Percentiles rank a stretch among this genome's conserved stretches.
Evolutionary conservation across 2,797 vertebrate genomes (phyloP).

Genomic region (Orestias chungarensis): DNA sequence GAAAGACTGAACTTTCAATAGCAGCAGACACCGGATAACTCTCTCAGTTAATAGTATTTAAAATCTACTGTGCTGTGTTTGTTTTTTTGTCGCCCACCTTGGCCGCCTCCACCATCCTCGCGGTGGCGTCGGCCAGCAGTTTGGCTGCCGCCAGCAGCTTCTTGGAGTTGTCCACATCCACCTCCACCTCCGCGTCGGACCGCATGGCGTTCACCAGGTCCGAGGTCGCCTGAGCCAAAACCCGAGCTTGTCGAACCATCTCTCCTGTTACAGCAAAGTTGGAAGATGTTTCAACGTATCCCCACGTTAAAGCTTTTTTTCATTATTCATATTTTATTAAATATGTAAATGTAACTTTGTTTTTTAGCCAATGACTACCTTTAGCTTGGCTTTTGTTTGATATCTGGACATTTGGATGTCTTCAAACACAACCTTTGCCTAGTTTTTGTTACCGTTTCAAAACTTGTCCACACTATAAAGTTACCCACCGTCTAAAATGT

Average conservation of each 20-base stretch:
- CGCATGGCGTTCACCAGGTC: slow-evolving; percentile 98
- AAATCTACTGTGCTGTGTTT: too few species aligned
- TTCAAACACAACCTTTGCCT: neutral
- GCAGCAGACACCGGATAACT: too few species aligned
- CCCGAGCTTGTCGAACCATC: slow-evolving; percentile 96
- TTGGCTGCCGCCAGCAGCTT: slow-evolving; percentile 96
- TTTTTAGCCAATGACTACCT: neutral
- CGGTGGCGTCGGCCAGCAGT: slow-evolving; percentile 94
- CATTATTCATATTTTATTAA: slow-evolving; percentile 28
- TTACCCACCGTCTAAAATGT: neutral
- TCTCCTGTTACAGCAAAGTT: too few species aligned
- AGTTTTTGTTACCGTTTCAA: neutral
- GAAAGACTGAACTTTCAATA: too few species aligned
- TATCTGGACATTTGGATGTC: neutral
- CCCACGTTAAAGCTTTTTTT: neutral
- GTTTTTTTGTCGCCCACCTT: slow-evolving; percentile 81
- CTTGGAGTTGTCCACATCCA: slow-evolving; percentile 96
- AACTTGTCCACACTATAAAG: neutral
- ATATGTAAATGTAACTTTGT: neutral
- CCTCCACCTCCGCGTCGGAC: slow-evolving; percentile 94
- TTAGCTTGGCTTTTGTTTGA: neutral
- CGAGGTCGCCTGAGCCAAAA: slow-evolving; percentile 94
- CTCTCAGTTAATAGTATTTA: neutral
- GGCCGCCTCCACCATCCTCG: slow-evolving; percentile 98
- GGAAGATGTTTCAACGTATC: neutral